phyloP scores from a whole-genome alignment of 2,113 vertebrate genomes.

The Perca flavescens region DNA sequence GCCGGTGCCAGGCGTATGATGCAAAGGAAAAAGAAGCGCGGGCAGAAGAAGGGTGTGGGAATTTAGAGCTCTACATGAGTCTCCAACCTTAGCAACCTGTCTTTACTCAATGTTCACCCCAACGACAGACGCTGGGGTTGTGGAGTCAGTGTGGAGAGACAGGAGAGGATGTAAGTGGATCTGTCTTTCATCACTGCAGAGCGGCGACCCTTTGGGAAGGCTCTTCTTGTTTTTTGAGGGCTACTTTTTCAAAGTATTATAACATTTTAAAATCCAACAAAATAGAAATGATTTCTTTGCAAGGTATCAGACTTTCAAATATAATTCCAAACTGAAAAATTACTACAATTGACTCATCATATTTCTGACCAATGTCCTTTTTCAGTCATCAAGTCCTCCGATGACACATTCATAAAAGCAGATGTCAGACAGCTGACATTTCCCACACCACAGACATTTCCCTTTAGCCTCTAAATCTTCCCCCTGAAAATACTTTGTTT shows the following conservation, averaged over 20 bases:
- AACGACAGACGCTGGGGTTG: conserved; percentile 45
- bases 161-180: conserved; percentile 61
- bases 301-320: not conserved
- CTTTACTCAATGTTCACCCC: conserved; percentile 73
- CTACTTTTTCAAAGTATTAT: conserved; percentile 4
- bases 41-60: conserved; percentile 72
- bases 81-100: conserved; percentile 71
- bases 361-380: conserved; percentile 32
- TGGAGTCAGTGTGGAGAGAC: conserved; percentile 49
- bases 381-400: conserved; percentile 34
- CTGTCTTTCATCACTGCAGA: conserved; percentile 73
- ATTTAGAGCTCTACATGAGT: conserved; percentile 55
- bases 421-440: conserved; percentile 65
- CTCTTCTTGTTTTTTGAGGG: conserved; percentile 46
- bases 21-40: conserved; percentile 70
- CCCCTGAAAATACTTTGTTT: conserved; percentile 59
- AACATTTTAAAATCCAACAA: not conserved
- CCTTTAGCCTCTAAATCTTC: conserved; percentile 40
- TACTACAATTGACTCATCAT: conserved; percentile 15
- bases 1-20: conserved; percentile 69
- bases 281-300: not conserved
- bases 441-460: conserved; percentile 63
- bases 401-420: conserved; percentile 40
- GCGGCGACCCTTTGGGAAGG: conserved; percentile 45
- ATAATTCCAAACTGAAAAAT: conserved; percentile 1